Evolutionary conservation across 2,113 vertebrate genomes (phyloP).

Genomic region (Phylloscopus trochiloides): DNA sequence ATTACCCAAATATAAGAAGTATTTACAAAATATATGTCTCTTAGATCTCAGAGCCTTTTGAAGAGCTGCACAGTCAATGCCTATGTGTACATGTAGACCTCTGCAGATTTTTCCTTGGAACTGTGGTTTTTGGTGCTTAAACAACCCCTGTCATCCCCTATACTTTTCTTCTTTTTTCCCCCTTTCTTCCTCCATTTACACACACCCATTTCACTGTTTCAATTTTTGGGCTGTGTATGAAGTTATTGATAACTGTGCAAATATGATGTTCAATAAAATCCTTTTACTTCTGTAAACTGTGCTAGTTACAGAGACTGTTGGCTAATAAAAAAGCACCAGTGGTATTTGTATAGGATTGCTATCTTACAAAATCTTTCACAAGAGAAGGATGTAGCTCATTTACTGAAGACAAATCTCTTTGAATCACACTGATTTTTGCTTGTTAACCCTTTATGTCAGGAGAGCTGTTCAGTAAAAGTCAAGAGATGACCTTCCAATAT

Average conservation of each 20-base stretch:
- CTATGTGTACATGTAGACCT: neutral
- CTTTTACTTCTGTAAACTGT: neutral
- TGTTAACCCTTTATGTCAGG: conserved; percentile 38
- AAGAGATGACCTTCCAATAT: neutral
- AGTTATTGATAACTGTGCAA: neutral
- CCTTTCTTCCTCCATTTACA: neutral
- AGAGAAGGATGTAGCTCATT: neutral
- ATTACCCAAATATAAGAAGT: conserved; percentile 10
- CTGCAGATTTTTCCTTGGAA: conserved; percentile 32
- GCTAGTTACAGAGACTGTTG: neutral
- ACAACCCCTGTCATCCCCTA: neutral
- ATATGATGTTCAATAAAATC: neutral
- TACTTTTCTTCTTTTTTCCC: neutral
- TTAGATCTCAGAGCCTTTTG: conserved; percentile 49
- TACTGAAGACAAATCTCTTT: neutral
- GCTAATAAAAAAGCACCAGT: neutral
- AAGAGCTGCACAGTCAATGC: neutral
- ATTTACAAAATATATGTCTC: conserved; percentile 43
- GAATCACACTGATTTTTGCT: conserved; percentile 1
- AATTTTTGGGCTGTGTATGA: neutral
- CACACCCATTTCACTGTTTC: neutral
- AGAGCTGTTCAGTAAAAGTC: neutral
- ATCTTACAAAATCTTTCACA: neutral
- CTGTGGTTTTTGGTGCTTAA: neutral
- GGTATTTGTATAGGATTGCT: neutral